phyloP scores from a whole-genome alignment of 2,888 invertebrate genomes.

The Aradus depressus region DNA sequence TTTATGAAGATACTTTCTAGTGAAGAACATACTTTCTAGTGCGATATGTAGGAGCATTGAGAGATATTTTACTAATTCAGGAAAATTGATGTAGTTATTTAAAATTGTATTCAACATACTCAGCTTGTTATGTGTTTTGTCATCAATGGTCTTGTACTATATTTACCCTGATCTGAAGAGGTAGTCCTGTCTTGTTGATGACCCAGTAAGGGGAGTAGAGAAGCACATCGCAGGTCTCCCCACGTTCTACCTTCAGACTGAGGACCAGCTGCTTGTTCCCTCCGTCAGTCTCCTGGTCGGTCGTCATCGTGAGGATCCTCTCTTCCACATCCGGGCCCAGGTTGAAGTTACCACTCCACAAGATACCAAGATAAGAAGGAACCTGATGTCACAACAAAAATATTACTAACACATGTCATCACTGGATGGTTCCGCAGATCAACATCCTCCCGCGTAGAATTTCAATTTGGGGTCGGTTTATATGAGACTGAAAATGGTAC shows the following conservation, averaged over 20 bases:
- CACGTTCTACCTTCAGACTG: constrained; percentile 52
- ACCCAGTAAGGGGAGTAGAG: constrained; percentile 79
- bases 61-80: too few relatives aligned
- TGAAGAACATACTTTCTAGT: too few relatives aligned
- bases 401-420: too few relatives aligned
- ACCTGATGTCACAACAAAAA: too few relatives aligned
- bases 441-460: neutral
- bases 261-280: constrained; percentile 54
- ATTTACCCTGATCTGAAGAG: constrained; percentile 66
- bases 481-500: too few relatives aligned
- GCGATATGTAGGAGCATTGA: too few relatives aligned
- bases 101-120: too few relatives aligned
- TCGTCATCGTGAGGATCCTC: constrained; percentile 51
- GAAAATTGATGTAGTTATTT: too few relatives aligned
- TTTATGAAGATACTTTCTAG: too few relatives aligned
- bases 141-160: neutral
- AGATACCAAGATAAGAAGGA: constrained; percentile 51
- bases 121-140: too few relatives aligned
- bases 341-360: constrained; percentile 60
- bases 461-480: neutral
- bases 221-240: constrained; percentile 51
- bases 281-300: constrained; percentile 54
- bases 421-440: neutral
- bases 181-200: constrained; percentile 76
- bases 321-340: constrained; percentile 43